Evolutionary conservation across 1,140 invertebrate genomes (phyloP).

Genomic region (Aporrectodea caliginosa): DNA sequence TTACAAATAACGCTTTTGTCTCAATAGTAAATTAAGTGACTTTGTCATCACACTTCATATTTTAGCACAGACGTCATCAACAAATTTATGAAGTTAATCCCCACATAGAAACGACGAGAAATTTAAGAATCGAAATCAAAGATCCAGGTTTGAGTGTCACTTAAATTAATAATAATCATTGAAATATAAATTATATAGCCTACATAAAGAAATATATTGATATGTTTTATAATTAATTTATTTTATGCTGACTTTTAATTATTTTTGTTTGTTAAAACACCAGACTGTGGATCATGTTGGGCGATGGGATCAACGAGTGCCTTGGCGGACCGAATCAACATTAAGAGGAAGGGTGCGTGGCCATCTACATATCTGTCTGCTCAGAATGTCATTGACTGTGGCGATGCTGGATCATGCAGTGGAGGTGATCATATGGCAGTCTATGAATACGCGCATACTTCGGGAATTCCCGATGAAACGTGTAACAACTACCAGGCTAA

Average conservation of each 20-base stretch:
- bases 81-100: too few species aligned
- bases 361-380: slow-evolving; percentile 57
- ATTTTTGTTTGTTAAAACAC: neutral
- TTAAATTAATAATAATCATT: neutral
- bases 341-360: slow-evolving; percentile 56
- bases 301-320: slow-evolving; percentile 57
- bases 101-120: too few species aligned
- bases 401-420: slow-evolving; percentile 42
- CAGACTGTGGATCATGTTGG: slow-evolving; percentile 61
- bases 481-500: slow-evolving; percentile 60
- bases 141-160: neutral
- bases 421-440: slow-evolving; percentile 55
- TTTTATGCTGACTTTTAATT: neutral
- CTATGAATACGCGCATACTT: slow-evolving; percentile 55
- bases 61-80: too few species aligned
- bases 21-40: too few species aligned
- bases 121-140: neutral
- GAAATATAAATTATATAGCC: neutral
- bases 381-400: slow-evolving; percentile 58
- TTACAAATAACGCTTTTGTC: too few species aligned
- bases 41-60: too few species aligned
- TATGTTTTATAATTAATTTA: neutral
- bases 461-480: slow-evolving; percentile 59
- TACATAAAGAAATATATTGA: neutral
- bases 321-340: slow-evolving; percentile 59